phyloP scores from a whole-genome alignment of 2,113 vertebrate genomes.

The Leucosticte australis region DNA sequence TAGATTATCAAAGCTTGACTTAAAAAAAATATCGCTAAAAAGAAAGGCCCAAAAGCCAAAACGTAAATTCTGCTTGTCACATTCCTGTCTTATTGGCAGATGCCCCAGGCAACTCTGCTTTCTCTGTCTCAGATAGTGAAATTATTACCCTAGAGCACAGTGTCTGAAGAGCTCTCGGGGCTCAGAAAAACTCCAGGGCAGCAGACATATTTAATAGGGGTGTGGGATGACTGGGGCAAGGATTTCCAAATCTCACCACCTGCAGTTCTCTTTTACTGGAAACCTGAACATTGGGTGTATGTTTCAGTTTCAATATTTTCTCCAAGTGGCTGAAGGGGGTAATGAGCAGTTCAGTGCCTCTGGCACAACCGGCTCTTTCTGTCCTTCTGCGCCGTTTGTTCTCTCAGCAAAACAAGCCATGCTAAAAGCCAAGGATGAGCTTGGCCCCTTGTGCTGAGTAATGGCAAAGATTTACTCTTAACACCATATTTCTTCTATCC shows the following conservation, averaged over 20 bases:
- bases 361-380: slow-evolving; percentile 22
- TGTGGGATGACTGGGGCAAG: background rate
- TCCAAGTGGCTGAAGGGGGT: background rate
- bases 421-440: background rate
- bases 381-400: slow-evolving; percentile 52
- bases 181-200: slow-evolving; percentile 46
- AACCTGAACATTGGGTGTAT: background rate
- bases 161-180: slow-evolving; percentile 43
- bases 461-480: background rate
- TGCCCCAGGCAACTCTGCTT: slow-evolving; percentile 16
- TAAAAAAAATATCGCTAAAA: background rate
- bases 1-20: background rate
- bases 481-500: background rate
- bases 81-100: slow-evolving; percentile 17
- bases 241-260: slow-evolving; percentile 37
- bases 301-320: slow-evolving; percentile 22
- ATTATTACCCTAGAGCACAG: slow-evolving; percentile 35
- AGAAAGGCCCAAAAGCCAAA: background rate
- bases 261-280: slow-evolving; percentile 25
- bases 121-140: slow-evolving; percentile 38
- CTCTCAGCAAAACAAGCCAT: slow-evolving; percentile 11
- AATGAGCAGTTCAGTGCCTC: slow-evolving; percentile 31
- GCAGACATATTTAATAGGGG: slow-evolving; percentile 43
- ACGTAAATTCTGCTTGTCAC: background rate
- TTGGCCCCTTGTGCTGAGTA: background rate